Evolutionary conservation across 2,113 vertebrate species (phyloP).

Genomic region (Merops nubicus): DNA sequence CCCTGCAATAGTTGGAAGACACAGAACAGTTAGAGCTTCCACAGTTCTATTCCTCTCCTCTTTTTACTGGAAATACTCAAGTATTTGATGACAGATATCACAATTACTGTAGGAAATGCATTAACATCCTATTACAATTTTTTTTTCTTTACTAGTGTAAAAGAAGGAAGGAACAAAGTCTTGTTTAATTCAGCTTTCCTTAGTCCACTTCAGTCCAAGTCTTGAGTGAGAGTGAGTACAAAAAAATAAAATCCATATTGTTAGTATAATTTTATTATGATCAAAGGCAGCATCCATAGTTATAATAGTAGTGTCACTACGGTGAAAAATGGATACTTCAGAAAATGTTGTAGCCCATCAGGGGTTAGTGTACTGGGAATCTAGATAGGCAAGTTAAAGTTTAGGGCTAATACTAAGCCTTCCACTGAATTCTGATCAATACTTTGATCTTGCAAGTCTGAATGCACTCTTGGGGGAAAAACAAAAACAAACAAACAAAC

Average conservation of each 20-base stretch:
- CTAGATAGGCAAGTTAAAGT: neutral
- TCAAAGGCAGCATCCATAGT: neutral
- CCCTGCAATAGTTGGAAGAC: neutral
- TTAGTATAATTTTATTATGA: neutral
- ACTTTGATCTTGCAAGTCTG: neutral
- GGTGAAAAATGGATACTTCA: slow-evolving; percentile 15
- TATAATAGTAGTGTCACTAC: neutral
- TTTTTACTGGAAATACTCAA: neutral
- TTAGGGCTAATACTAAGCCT: neutral
- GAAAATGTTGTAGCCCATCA: neutral
- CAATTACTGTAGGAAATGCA: neutral
- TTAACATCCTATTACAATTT: neutral
- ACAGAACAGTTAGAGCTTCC: neutral
- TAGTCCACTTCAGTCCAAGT: neutral
- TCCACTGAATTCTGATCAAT: neutral
- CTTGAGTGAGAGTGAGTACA: neutral
- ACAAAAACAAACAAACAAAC: neutral
- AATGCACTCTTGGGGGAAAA: neutral
- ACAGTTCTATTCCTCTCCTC: neutral
- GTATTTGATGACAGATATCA: neutral
- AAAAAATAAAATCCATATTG: neutral
- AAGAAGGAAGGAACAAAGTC: neutral
- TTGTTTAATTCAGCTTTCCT: neutral
- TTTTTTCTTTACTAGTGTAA: neutral
- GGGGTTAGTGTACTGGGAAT: neutral